A percentile compares a stretch with the other conserved stretches of the same genome.
Conservation (phyloP, 2,113 vertebrate species). For the Callaeas wilsoni region DNA sequence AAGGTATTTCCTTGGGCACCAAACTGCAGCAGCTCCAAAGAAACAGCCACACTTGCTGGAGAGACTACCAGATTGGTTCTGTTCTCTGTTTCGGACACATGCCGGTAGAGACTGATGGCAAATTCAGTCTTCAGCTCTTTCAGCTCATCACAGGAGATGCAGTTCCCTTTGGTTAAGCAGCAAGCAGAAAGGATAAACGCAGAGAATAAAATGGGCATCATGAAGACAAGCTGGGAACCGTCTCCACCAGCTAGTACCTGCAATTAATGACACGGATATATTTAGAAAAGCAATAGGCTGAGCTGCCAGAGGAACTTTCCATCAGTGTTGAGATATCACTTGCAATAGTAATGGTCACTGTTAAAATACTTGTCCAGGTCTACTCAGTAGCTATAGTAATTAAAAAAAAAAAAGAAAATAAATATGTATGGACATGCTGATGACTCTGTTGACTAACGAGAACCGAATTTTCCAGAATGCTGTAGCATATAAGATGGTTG, state of each 20-base stretch:
- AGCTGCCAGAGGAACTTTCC: not conserved
- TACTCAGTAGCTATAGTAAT: not conserved
- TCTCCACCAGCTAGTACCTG: conserved; percentile 13
- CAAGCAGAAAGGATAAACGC: conserved; percentile 68
- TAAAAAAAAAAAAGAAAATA: not conserved
- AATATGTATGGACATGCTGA: not conserved
- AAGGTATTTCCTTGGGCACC: conserved; percentile 82
- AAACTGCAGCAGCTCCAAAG: conserved; percentile 85
- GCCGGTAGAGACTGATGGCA: conserved; percentile 77
- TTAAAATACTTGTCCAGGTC: not conserved
- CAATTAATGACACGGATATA: not conserved
- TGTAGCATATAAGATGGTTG: not conserved
- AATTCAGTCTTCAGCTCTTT: conserved; percentile 76
- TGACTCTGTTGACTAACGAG: not conserved
- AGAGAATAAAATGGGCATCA: conserved; percentile 61
- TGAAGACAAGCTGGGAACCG: conserved; percentile 26
- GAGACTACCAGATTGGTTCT: conserved; percentile 82
- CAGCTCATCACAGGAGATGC: conserved; percentile 69
- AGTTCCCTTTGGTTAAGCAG: conserved; percentile 45
- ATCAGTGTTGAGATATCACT: not conserved
- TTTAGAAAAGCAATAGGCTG: not conserved
- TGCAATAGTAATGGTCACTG: not conserved
- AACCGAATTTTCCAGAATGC: not conserved
- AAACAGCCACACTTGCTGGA: conserved; percentile 75
- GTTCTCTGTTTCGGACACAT: conserved; percentile 58